Evolutionary conservation across 1,140 invertebrate genomes (phyloP), one percentile per base, ranked within the genome.

Genomic region (Euwallacea fornicatus): DNA sequence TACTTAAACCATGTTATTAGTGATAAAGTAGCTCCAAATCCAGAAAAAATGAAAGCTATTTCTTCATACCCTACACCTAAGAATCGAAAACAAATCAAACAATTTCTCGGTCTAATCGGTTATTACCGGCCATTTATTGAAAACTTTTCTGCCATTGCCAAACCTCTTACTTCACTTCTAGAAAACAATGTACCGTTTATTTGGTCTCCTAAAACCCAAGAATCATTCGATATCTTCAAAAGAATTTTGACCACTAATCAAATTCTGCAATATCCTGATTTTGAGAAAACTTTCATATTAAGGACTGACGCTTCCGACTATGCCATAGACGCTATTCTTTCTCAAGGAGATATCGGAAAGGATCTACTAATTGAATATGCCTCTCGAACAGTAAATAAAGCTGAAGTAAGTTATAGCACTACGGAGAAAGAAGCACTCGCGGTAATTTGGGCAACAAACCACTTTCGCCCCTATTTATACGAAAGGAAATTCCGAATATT

Each of bases 81-180:
- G 72, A 56, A 65, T 66, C 13, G n/a, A 10, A 76, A 71, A 76
- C 62, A 80, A 10, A 79, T 81, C n/a, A 72, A 73, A 77, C 61
- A 71, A 55, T 85, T 85, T 74, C 56, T 85, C 47, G 84, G 84
- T 21, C 70, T 84, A 8, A 63, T 69, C n/a, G n/a, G n/a, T n/a
- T n/a, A n/a, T n/a, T n/a, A n/a, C n/a, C n/a, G n/a, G n/a, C n/a
- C n/a, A n/a, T n/a, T n/a, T n/a, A n/a, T n/a, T n/a, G n/a, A n/a
- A n/a, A n/a, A n/a, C n/a, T n/a, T n/a, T n/a, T n/a, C n/a, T n/a
- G n/a, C n/a, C n/a, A n/a, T n/a, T n/a, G n/a, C n/a, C n/a, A n/a
- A n/a, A n/a, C n/a, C n/a, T n/a, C n/a, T n/a, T n/a, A n/a, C n/a
- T n/a, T n/a, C n/a, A n/a, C n/a, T n/a, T n/a, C n/a, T n/a, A n/a